A percentile compares a stretch with the other conserved stretches of the same genome.
phyloP scores from a whole-genome alignment of 2,113 vertebrate species.

The Mola mola region DNA sequence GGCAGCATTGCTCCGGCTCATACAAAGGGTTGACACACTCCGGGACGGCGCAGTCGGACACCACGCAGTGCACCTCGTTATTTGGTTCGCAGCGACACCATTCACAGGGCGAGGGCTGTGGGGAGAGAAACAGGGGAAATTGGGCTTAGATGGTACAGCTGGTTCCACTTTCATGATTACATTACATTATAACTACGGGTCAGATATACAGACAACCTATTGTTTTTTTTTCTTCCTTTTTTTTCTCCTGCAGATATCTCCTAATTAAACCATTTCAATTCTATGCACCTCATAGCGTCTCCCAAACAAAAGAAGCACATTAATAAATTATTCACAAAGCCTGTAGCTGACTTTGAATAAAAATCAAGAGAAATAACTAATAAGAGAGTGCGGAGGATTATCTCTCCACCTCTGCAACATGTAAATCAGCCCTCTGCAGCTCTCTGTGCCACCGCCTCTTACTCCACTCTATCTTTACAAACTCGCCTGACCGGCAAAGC shows the following conservation, averaged over 20 bases:
- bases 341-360: constrained; percentile 26
- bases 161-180: constrained; percentile 28
- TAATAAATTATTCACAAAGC: constrained; percentile 49
- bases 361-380: constrained; percentile 33
- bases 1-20: constrained; percentile 98
- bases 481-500: constrained; percentile 66
- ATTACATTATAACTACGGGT: neutral
- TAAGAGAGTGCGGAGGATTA: constrained; percentile 34
- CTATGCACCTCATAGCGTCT: neutral
- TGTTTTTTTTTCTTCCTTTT: neutral
- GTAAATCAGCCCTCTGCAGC: constrained; percentile 52
- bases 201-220: neutral
- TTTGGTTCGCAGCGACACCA: constrained; percentile 99
- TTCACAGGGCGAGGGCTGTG: constrained; percentile 88
- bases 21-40: constrained; percentile 99
- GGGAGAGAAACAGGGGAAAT: constrained; percentile 61
- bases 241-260: constrained; percentile 7
- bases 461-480: constrained; percentile 47
- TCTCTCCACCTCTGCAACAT: constrained; percentile 60
- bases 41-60: constrained; percentile 98
- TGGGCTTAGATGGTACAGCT: constrained; percentile 55
- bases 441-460: constrained; percentile 44
- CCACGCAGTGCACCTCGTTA: constrained; percentile 99
- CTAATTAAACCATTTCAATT: neutral
- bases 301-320: constrained; percentile 30